Conservation (phyloP, 1,140 invertebrate species). For the Tribolium madens region DNA sequence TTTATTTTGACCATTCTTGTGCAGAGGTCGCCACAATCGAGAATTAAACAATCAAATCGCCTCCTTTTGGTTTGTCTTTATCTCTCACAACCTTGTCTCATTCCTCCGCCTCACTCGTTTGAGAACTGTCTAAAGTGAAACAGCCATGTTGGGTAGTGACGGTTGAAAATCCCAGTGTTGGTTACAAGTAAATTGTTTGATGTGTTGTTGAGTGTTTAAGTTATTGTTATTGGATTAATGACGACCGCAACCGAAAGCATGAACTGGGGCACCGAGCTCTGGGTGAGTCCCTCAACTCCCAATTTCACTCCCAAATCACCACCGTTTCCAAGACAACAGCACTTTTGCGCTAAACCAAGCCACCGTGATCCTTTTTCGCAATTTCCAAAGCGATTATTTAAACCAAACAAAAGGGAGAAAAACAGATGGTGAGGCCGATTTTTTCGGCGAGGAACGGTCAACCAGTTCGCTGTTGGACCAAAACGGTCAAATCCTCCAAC, state of each 20-base stretch:
- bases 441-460: conserved; percentile 14
- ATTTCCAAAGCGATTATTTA: neutral
- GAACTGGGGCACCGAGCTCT: conserved; percentile 73
- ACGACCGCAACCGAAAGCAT: conserved; percentile 64
- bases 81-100: neutral
- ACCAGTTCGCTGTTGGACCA: conserved; percentile 36
- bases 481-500: conserved; percentile 28
- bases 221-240: conserved; percentile 47
- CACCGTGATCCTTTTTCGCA: neutral
- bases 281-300: conserved; percentile 66
- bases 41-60: neutral
- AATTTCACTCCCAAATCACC: neutral
- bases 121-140: conserved; percentile 11
- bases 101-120: neutral
- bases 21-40: neutral
- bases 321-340: neutral
- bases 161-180: conserved; percentile 52
- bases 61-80: neutral
- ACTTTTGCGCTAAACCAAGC: neutral
- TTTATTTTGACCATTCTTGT: neutral
- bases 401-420: neutral
- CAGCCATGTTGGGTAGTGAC: conserved; percentile 61
- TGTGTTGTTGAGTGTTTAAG: conserved; percentile 54
- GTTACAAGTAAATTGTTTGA: conserved; percentile 54
- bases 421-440: conserved; percentile 13